Base-by-base conservation (phyloP, 1,140 invertebrate species). In the Campodea augens region DNA sequence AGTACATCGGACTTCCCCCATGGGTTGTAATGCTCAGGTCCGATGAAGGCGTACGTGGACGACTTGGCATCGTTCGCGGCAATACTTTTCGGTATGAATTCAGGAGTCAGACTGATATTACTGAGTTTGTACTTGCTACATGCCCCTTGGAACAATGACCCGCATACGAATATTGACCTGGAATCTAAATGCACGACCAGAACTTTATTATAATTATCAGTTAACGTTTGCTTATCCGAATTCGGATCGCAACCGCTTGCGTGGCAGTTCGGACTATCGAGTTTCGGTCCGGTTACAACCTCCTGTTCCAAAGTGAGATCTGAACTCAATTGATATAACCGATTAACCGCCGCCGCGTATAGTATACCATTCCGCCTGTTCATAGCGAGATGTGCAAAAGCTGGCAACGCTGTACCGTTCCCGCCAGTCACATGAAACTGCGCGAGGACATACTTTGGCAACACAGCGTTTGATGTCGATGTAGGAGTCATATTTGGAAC, bases 41-140 rank as follows among this genome's bases (percentile, higher is more conserved):
- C 90, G 41, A 97, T 87, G 58, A 93, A 96, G 1, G 89, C 90
- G 54, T 82, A 90, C 0, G 89, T 93, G 0, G 89, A 90, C 0
- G 89, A 84, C 47, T 73, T 71, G 46, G 85, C 81, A 61, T 92
- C 89, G 57, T 93, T 95, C 1, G 88, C 86, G 1, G 87, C 88
- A 10, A 96, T 77, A 46, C 82, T 78, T 25, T 72, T 68, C 1
- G 80, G 73, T 42, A 87, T 70, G 53, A 86, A 81, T 43, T 81
- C 71, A 1, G 80, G 73, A 25, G 71, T 67, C 5, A 74, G 63
- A 36, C 77, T 80, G 53, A 97, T 81, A 61, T 91, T 81, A 36
- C 71, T 71, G 51, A 89, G 65, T 55, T 78, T 77, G 61, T 87
- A 89, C 58, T 86, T 84, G 53, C 75, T 74, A 60, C 87, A 90